Base-by-base conservation (phyloP, 2,113 vertebrate genomes). In the Ptychochromis oligacanthus region DNA sequence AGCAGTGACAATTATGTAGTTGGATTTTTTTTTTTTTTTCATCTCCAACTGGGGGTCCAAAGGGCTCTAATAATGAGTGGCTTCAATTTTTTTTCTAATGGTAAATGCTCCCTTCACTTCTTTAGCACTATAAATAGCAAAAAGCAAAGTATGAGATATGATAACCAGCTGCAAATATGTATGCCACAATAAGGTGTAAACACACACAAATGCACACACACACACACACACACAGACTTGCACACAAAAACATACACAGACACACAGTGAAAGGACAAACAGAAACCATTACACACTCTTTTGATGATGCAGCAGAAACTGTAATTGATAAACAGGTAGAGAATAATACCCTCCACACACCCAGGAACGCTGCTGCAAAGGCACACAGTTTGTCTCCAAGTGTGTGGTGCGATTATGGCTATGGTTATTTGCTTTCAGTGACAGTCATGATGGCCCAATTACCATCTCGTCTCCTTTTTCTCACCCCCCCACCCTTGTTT, bases 251-350 rank as follows among this genome's bases (percentile, higher is more conserved):
- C 38, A 40, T 34, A 31, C 82, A 74, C n/a, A 57, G 28, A 72
- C 24, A 56, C 28, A 26, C 31, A 26, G 49, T 84, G 28, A 87
- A 86, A 88, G 82, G 91, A 89, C 83, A 88, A 88, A 89, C 88
- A 90, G 61, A 91, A 91, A 76, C 86, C 55, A 80, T 92, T 90
- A 62, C 31, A 80, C 28, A 49, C 55, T 55, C 77, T 90, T 89
- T 57, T 90, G 89, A 92, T 93, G 91, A 94, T 82, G 56, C 85
- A 61, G 90, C 89, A 87, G 60, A 89, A 91, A 86, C 49, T 79
- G 62, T 85, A 84, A 91, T 89, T 89, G 87, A 93, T 87, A 86
- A 92, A 82, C 59, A 13, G 77, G 31, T 74, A 12, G 54, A 24
- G 9, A 88, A 85, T 87, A 86, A 84, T 75, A 59, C 20, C 24